phyloP scores from a whole-genome alignment of 2,888 invertebrate species.

The Sarcophaga caerulescens region DNA sequence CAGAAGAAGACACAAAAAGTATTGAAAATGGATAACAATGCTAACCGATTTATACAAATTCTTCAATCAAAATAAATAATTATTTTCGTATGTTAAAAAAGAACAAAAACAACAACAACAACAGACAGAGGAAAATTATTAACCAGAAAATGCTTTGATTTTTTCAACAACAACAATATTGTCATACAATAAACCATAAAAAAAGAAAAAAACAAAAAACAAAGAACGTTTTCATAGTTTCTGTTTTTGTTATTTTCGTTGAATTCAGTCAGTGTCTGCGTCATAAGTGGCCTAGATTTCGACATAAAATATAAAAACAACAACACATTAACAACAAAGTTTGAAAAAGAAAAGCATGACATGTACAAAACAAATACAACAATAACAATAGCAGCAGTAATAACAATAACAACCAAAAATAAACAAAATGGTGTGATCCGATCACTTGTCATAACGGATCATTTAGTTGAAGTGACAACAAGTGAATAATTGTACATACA shows the following conservation, averaged over 20 bases:
- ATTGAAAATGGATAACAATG: too few relatives aligned
- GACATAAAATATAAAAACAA: neutral
- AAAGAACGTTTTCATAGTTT: neutral
- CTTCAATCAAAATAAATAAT: too few relatives aligned
- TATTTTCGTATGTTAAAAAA: too few relatives aligned
- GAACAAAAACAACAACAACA: too few relatives aligned
- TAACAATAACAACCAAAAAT: constrained; percentile 1
- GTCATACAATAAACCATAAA: too few relatives aligned
- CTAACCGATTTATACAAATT: too few relatives aligned
- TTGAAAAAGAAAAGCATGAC: constrained; percentile 6
- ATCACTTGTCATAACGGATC: constrained; percentile 50
- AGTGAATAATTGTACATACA: neutral
- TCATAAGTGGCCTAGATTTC: constrained; percentile 57
- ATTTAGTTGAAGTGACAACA: constrained; percentile 8
- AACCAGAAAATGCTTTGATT: too few relatives aligned
- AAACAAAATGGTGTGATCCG: neutral
- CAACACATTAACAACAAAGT: neutral
- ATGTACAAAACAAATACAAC: constrained; percentile 40
- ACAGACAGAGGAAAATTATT: too few relatives aligned
- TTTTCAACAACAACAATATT: too few relatives aligned
- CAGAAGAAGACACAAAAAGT: too few relatives aligned
- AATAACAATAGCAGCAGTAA: constrained; percentile 1
- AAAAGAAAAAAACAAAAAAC: neutral
- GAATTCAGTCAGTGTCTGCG: constrained; percentile 31
- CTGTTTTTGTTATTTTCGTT: neutral